These are phyloP conservation scores for Micrasema minimum DNA, from an alignment of 1,140 invertebrate species.

Conservation along the genomic window DNA sequence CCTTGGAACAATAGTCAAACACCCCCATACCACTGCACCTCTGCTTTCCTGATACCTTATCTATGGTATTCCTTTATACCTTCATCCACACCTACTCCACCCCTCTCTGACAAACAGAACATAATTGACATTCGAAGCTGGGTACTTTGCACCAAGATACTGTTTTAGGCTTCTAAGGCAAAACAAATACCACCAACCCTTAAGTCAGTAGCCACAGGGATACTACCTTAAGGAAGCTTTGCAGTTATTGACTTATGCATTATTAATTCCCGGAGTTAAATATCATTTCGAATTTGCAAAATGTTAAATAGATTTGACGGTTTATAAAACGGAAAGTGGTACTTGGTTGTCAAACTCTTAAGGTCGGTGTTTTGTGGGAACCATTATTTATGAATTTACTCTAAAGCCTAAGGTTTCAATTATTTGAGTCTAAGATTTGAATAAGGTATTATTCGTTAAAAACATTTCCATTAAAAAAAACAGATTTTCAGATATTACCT, in stretches of 20 bases:
- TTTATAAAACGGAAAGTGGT: too few species aligned
- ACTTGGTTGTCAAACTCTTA: too few species aligned
- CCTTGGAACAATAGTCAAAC: neutral
- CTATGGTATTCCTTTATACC: conserved; percentile 1
- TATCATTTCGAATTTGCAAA: neutral
- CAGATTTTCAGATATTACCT: too few species aligned
- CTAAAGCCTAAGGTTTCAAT: too few species aligned
- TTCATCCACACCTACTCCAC: neutral
- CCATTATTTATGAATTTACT: too few species aligned
- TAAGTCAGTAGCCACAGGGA: neutral
- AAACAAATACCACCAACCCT: neutral
- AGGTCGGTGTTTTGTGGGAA: too few species aligned
- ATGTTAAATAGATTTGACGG: too few species aligned
- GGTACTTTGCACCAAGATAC: neutral
- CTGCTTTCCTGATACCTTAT: neutral
- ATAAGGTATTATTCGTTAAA: too few species aligned
- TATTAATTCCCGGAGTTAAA: conserved; percentile 5
- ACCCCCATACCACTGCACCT: neutral
- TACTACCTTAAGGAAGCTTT: neutral
- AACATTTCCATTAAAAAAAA: too few species aligned
- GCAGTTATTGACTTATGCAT: conserved; percentile 14
- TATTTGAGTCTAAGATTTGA: too few species aligned
- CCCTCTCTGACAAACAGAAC: conserved; percentile 10
- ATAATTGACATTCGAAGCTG: conserved; percentile 25
- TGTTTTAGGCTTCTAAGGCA: neutral